Evolutionary conservation across 1,140 invertebrate species (phyloP).

Genomic region (Sweltsa coloradensis): DNA sequence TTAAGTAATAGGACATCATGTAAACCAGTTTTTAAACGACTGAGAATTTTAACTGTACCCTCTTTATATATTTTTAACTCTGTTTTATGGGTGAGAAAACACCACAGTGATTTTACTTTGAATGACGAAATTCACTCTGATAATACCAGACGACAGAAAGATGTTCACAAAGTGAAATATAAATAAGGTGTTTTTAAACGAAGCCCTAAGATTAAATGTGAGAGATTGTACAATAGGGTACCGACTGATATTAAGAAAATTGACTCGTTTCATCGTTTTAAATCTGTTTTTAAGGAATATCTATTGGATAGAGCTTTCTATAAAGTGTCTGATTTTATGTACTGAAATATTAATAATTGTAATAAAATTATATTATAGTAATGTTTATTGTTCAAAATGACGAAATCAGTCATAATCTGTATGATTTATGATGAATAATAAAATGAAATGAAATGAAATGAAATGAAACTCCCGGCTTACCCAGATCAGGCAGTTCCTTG

Average conservation of each 20-base stretch:
- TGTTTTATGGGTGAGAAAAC: too few relatives aligned
- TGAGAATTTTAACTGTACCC: too few relatives aligned
- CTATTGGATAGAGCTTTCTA: too few relatives aligned
- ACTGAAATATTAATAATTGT: not conserved
- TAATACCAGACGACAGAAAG: too few relatives aligned
- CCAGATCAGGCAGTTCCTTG: constrained; percentile 59
- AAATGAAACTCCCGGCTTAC: constrained; percentile 26
- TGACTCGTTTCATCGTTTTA: not conserved
- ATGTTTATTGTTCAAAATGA: constrained; percentile 4
- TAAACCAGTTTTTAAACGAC: too few relatives aligned
- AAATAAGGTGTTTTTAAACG: not conserved
- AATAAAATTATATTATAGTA: not conserved
- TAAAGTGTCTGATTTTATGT: too few relatives aligned
- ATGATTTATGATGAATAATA: not conserved
- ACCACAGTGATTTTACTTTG: too few relatives aligned
- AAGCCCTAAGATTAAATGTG: not conserved
- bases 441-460: not conserved
- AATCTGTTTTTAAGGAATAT: not conserved
- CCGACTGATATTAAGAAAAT: not conserved
- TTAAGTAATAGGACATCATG: too few relatives aligned
- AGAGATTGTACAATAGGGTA: not conserved
- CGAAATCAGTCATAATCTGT: constrained; percentile 6
- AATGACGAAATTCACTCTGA: too few relatives aligned
- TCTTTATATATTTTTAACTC: too few relatives aligned
- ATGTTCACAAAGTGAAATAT: not conserved